Percentiles rank a stretch among this genome's conserved stretches.
phyloP scores from a whole-genome alignment of 2,888 invertebrate species.

The Nymphalis c-album region DNA sequence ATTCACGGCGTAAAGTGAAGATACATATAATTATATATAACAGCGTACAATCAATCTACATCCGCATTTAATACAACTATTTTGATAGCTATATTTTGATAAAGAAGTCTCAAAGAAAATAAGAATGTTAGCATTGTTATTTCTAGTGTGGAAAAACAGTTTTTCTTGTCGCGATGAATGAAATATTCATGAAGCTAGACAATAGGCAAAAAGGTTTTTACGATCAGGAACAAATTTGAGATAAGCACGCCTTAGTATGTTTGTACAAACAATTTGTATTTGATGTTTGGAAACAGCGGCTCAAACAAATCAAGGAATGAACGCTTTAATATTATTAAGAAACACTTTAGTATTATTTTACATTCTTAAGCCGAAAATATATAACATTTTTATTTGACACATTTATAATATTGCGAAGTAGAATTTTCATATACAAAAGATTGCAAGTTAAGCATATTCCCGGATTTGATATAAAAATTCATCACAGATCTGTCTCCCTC shows the following conservation, averaged over 20 bases:
- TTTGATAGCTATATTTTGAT: background rate
- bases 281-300: background rate
- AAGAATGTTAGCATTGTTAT: constrained; percentile 5
- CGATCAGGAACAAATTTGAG: constrained; percentile 21
- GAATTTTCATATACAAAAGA: constrained; percentile 11
- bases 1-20: too few species aligned
- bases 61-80: background rate
- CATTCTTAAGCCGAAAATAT: too few species aligned
- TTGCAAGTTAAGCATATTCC: constrained; percentile 14
- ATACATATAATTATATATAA: background rate
- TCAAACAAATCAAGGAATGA: background rate
- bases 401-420: background rate
- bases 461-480: constrained; percentile 50
- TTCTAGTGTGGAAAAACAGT: constrained; percentile 28
- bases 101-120: constrained; percentile 13
- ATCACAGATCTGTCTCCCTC: constrained; percentile 55
- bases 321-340: too few species aligned
- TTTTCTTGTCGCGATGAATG: constrained; percentile 31
- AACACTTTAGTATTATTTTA: too few species aligned
- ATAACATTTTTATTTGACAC: too few species aligned
- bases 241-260: constrained; percentile 16
- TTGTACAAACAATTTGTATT: constrained; percentile 13
- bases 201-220: constrained; percentile 31
- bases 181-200: constrained; percentile 34
- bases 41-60: too few species aligned